Evolutionary conservation across 2,888 invertebrate species (phyloP).

Genomic region (Conus canariensis): DNA sequence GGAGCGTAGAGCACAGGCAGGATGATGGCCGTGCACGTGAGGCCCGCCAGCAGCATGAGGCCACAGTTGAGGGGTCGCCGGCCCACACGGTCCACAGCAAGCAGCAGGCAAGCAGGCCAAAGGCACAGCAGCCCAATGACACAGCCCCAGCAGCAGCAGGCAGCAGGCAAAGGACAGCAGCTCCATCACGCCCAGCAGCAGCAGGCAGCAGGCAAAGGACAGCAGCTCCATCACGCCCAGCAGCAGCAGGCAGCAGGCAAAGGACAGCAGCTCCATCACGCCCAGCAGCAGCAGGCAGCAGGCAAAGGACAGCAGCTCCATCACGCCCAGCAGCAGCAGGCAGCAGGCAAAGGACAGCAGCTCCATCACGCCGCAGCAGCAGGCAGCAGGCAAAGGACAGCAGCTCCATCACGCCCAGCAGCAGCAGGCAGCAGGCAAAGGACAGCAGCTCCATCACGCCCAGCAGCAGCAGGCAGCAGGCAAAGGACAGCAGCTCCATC

Average conservation of each 20-base stretch:
- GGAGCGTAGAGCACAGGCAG: conserved; percentile 47
- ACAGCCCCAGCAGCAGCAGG: conserved; percentile 60
- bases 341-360: conserved; percentile 60
- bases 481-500: conserved; percentile 63
- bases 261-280: conserved; percentile 63
- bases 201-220: conserved; percentile 59
- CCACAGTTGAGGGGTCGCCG: conserved; percentile 58
- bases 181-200: conserved; percentile 65
- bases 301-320: conserved; percentile 62
- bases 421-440: conserved; percentile 58
- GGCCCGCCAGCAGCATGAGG: conserved; percentile 57
- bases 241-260: conserved; percentile 59
- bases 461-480: conserved; percentile 61
- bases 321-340: conserved; percentile 60
- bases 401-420: conserved; percentile 64
- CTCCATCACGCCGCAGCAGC: conserved; percentile 64
- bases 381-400: conserved; percentile 60
- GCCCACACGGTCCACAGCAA: conserved; percentile 62
- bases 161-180: conserved; percentile 60
- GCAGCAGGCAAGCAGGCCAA: conserved; percentile 58
- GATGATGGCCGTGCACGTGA: conserved; percentile 56
- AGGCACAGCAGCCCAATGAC: conserved; percentile 64
- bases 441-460: conserved; percentile 63
- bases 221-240: conserved; percentile 63
- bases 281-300: conserved; percentile 62